Conservation (phyloP, 2,797 vertebrate species). For the Trichosurus vulpecula region DNA sequence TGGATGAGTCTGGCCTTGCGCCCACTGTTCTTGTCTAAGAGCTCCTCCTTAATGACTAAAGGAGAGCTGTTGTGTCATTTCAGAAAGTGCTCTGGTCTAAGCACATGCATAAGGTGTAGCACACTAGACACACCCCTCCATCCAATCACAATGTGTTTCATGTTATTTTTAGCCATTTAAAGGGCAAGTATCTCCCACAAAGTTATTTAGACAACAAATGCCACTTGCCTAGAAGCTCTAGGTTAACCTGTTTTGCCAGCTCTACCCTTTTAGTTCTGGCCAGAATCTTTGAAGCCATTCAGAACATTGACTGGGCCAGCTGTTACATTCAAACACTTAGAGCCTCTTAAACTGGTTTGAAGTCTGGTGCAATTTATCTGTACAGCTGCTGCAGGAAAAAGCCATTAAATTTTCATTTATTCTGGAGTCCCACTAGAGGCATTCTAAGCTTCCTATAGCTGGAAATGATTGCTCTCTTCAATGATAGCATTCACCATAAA, state of each 20-base stretch:
- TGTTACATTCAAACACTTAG: slow-evolving; percentile 45
- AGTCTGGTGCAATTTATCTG: slow-evolving; percentile 52
- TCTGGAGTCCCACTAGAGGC: slow-evolving; percentile 54
- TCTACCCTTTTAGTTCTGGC: slow-evolving; percentile 8
- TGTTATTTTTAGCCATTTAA: slow-evolving; percentile 23
- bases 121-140: background rate
- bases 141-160: slow-evolving; percentile 9
- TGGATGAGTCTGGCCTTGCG: slow-evolving; percentile 12
- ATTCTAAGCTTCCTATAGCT: slow-evolving; percentile 39
- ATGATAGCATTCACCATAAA: slow-evolving; percentile 25
- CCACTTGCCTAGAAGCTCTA: slow-evolving; percentile 28
- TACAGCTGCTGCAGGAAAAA: slow-evolving; percentile 57
- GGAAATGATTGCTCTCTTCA: slow-evolving; percentile 36
- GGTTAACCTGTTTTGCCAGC: slow-evolving; percentile 51
- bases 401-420: slow-evolving; percentile 70
- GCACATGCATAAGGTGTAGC: background rate
- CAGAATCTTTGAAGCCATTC: slow-evolving; percentile 59
- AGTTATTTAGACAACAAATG: slow-evolving; percentile 28
- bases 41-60: background rate
- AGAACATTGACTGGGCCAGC: slow-evolving; percentile 47
- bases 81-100: background rate
- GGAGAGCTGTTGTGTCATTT: background rate
- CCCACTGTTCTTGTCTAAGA: slow-evolving; percentile 39
- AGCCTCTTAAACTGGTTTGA: slow-evolving; percentile 41
- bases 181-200: slow-evolving; percentile 9